Evolutionary conservation across 2,797 vertebrate genomes (phyloP).

Genomic region (Eleutherodactylus coqui): DNA sequence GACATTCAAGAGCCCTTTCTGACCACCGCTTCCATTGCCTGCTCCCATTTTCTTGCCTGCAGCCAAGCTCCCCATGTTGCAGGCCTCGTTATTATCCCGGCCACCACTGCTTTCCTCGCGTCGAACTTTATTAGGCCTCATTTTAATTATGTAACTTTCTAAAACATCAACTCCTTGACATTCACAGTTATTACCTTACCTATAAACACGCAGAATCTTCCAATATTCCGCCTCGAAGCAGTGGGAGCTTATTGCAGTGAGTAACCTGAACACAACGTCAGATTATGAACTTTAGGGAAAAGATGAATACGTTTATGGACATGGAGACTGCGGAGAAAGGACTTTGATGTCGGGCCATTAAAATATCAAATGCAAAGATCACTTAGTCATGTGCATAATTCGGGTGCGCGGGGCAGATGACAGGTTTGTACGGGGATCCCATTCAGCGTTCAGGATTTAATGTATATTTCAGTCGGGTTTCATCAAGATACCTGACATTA

Average conservation of each 20-base stretch:
- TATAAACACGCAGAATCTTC: slow-evolving; percentile 79
- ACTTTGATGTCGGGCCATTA: slow-evolving; percentile 72
- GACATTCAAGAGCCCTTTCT: too few species aligned
- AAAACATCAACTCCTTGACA: slow-evolving; percentile 81
- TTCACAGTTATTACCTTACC: slow-evolving; percentile 82
- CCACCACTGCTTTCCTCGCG: slow-evolving; percentile 76
- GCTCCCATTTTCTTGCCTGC: not conserved
- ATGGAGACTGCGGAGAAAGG: slow-evolving; percentile 72
- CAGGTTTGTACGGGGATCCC: slow-evolving; percentile 62
- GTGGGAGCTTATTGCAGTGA: slow-evolving; percentile 79
- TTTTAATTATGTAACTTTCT: slow-evolving; percentile 86
- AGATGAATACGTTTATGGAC: slow-evolving; percentile 79
- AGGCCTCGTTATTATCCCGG: slow-evolving; percentile 83
- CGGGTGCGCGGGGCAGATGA: slow-evolving; percentile 68
- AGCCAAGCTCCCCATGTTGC: too few species aligned
- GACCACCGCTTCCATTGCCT: not conserved
- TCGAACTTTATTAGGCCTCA: slow-evolving; percentile 81
- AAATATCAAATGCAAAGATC: slow-evolving; percentile 73
- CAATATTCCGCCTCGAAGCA: slow-evolving; percentile 81
- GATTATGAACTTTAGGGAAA: slow-evolving; percentile 80
- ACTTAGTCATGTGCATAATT: slow-evolving; percentile 72
- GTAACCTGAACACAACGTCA: slow-evolving; percentile 82
- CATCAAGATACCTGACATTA: slow-evolving; percentile 46
- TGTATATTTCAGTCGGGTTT: slow-evolving; percentile 49
- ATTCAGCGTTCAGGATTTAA: slow-evolving; percentile 44